These are phyloP conservation scores for Chrosomus eos DNA, from an alignment of 2,797 vertebrate genomes.

Conservation along the genomic window DNA sequence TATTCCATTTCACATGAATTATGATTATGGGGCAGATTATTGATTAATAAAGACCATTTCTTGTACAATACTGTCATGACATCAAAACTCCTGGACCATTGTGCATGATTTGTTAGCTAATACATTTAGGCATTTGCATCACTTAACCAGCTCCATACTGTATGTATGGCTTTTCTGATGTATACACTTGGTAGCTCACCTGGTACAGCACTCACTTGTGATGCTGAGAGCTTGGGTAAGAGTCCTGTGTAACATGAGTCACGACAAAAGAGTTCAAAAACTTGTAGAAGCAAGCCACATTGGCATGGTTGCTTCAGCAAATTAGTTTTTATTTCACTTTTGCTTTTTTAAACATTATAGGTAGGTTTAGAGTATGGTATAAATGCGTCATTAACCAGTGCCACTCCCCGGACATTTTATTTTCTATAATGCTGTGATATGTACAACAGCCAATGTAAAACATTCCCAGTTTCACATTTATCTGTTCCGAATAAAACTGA, in stretches of 20 bases:
- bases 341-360: not conserved
- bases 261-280: not conserved
- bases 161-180: not conserved
- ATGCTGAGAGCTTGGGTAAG: not conserved
- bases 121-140: not conserved
- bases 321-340: not conserved
- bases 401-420: not conserved
- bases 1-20: not conserved
- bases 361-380: not conserved
- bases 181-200: not conserved
- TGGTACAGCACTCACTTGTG: not conserved
- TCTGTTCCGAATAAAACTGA: not conserved
- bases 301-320: not conserved
- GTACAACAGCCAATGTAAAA: not conserved
- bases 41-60: not conserved
- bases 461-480: not conserved
- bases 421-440: not conserved
- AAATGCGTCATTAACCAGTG: not conserved
- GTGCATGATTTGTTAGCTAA: not conserved
- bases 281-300: too few species aligned
- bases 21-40: not conserved
- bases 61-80: not conserved
- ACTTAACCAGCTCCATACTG: not conserved
- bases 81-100: not conserved
- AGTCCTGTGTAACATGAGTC: not conserved